A percentile compares a stretch with the other conserved stretches of the same genome.
Conservation (phyloP, 2,113 vertebrate species). For the Tichodroma muraria region DNA sequence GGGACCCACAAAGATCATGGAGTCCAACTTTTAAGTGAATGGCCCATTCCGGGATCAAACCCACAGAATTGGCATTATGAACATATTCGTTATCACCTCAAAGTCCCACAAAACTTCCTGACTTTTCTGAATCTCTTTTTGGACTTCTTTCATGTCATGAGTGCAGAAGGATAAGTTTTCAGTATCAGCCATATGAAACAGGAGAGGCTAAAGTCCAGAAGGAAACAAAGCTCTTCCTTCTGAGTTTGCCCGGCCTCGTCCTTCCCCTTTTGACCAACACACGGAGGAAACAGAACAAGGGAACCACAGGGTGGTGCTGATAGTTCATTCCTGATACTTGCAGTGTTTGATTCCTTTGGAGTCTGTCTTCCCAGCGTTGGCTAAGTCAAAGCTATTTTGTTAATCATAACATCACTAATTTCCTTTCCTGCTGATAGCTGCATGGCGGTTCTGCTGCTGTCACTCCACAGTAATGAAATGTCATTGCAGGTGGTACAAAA, state of each 20-base stretch:
- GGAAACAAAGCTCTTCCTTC: background rate
- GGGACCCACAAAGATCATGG: background rate
- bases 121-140: background rate
- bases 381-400: slow-evolving; percentile 18
- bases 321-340: background rate
- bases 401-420: slow-evolving; percentile 57
- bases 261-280: background rate
- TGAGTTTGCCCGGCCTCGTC: background rate
- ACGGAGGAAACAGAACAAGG: background rate
- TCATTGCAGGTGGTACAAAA: slow-evolving; percentile 51
- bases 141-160: background rate
- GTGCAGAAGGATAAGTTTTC: background rate
- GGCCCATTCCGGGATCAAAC: background rate
- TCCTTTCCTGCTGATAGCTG: slow-evolving; percentile 41
- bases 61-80: background rate
- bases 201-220: background rate
- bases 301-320: slow-evolving; percentile 7
- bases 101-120: background rate
- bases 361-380: background rate
- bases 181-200: background rate
- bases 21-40: background rate
- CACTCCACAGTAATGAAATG: slow-evolving; percentile 49
- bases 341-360: background rate
- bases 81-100: background rate
- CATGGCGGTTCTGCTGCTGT: slow-evolving; percentile 28